Base-by-base conservation (phyloP, 2,113 vertebrate genomes). In the Seriola dumerili region DNA sequence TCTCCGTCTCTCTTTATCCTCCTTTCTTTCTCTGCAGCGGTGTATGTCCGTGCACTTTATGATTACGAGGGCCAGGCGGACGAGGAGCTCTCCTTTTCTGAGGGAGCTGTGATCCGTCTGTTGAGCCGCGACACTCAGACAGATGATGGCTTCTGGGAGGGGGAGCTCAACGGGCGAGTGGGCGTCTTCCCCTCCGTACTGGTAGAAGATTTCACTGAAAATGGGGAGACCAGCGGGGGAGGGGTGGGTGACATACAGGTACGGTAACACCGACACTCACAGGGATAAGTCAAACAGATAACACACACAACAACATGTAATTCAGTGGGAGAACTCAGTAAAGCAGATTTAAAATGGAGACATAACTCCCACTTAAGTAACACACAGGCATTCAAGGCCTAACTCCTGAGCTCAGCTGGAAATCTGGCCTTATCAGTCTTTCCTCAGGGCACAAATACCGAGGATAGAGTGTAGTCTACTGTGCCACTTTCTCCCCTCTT, bases 141-240 rank as follows among this genome's bases (percentile, higher is more conserved):
- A 0, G 98, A 99, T 0, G 98, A 99, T 19, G 98, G 98, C 19
- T 99, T 99, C 92, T 99, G 98, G 98, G 97, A 99, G 89, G 98
- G 98, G 1, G 98, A 99, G 83, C 97, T 99, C 91, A 98, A 94
- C 0, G 97, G 98, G 0, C 94, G 95, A 0, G 83, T 98, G 3
- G 98, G 98, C 0, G 98, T 99, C 80, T 99, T 99, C 93, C 98
- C 98, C 0, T 99, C 98, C 0, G 97, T 99, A 48, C 81, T 99
- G 73, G 98, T 99, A 0, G 98, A 99, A 78, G 98, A 99, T 78
- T 95, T 99, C 14, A 95, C 96, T 0, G 97, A 99, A 85, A 99
- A 98, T 0, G 97, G 97, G 25, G 97, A 98, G 77, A 50, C 86
- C 8, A 95, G 96, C 1, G 68, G 73, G 7, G 80, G 84, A 76